Evolutionary conservation across 2,888 invertebrate genomes (phyloP), one percentile per base, ranked within the genome.

Genomic region (Leptinotarsa tumamoca): DNA sequence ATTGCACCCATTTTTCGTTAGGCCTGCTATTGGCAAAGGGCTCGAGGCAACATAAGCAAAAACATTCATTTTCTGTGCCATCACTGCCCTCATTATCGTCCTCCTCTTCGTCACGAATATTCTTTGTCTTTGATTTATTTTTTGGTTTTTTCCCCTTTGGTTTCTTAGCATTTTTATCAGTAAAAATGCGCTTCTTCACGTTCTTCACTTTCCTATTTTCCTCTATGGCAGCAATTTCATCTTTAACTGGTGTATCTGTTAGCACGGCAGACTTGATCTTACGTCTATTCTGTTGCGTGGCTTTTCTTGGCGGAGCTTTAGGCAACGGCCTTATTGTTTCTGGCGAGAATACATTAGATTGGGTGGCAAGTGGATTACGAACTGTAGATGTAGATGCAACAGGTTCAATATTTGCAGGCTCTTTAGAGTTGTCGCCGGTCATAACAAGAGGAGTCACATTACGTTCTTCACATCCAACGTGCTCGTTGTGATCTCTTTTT

Each of bases 141-240:
- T 33, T 76, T 78, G 63, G 4, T n/a, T 67, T 79, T 78, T 33
- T 78, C 15, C 15, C 17, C 17, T 13, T 78, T 67, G 70, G 51
- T 72, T 77, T 75, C 70, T 79, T 78, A 27, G 33, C 50, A 58
- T 73, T 72, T 49, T 67, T n/a, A 50, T 50, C 50, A 43, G 50
- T 50, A n/a, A 67, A 27, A 27, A 27, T 27, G 27, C 27, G 27
- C 27, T 27, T 27, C 27, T 27, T 27, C 67, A 80, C 81, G 72
- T 79, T 83, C 72, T 80, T 80, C 51, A 54, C 17, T 75, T 76
- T 80, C 72, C 79, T 78, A 78, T 63, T 78, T 49, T 80, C 82
- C 79, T 81, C 83, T 75, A 80, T 79, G 51, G 80, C 80, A 80
- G 81, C 83, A 71, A 80, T 77, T 83, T 83, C 83, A 76, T 27